Base-by-base conservation (phyloP, 1,140 invertebrate genomes). In the Zaprionus davidi region DNA sequence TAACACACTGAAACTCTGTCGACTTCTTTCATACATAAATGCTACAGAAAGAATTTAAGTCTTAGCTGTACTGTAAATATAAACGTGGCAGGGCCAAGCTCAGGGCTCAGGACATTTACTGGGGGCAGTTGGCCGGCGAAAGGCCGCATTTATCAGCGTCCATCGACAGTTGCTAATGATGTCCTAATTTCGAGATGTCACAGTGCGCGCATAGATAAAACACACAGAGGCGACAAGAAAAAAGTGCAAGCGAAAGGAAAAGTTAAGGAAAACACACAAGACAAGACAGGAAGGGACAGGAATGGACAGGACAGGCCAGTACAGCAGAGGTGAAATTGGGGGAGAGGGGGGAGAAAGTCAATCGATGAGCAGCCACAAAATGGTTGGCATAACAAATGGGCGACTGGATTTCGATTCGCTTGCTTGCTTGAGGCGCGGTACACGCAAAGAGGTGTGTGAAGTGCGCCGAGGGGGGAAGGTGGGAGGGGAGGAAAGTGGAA, bases 101-200 rank as follows among this genome's bases (percentile, higher is more conserved):
- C 2, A 22, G 38, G 38, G 7, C 55, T 31, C 20, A 3, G 13
- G 55, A 26, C 55, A 58, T 67, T 46, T 24, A 49, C 55, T 34
- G 53, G 36, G n/a, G 53, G 36, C 13, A 57, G 2, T 51, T 26
- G 26, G 12, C 62, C 7, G n/a, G 79, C 71, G 63, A 80, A 78
- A 71, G 63, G 59, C 65, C 55, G 71, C 79, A 85, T 90, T 90
- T 90, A 90, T 90, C 85, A 82, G 76, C 59, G 58, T 60, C 56
- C 77, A 90, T 85, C 86, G 85, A 90, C 86, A 90, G 86, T 90
- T 90, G 86, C 85, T 90, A 90, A 90, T 90, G 85, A 90, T 90
- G 86, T 90, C 85, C 86, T 90, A 90, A 90, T 90, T 90, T 90
- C 66, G 76, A 82, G 82, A 90, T 90, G 86, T 82, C 85, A 85